phyloP scores from a whole-genome alignment of 2,113 vertebrate genomes.

The Xenopus borealis region DNA sequence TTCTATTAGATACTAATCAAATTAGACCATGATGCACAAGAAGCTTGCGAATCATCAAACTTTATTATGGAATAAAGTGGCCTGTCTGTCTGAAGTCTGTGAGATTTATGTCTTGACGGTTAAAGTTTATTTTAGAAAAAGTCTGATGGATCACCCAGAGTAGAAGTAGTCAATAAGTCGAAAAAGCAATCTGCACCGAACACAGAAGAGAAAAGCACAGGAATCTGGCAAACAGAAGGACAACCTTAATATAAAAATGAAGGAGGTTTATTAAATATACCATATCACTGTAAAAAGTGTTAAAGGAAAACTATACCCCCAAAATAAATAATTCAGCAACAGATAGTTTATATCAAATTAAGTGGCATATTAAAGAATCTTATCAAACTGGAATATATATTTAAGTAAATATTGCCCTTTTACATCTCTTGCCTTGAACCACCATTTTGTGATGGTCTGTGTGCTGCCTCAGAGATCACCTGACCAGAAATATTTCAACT shows the following conservation, averaged over 20 bases:
- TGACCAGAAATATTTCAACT: no score
- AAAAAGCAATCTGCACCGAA: neutral
- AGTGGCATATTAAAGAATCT: no score
- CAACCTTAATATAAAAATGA: neutral
- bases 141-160: constrained; percentile 1
- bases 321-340: no score
- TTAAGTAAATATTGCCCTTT: no score
- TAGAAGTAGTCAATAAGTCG: neutral
- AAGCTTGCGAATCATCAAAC: constrained; percentile 6
- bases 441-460: no score
- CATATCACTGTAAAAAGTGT: no score
- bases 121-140: neutral
- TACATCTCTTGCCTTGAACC: no score
- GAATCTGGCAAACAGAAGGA: neutral
- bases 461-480: no score
- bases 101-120: constrained; percentile 1
- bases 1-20: constrained; percentile 9
- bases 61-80: constrained; percentile 7
- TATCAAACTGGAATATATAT: no score
- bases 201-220: neutral
- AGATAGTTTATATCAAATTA: no score
- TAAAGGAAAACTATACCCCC: no score
- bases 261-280: neutral
- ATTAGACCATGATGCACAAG: neutral
- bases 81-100: constrained; percentile 7